phyloP scores from a whole-genome alignment of 2,888 invertebrate species.

The Cerastis leucographa region DNA sequence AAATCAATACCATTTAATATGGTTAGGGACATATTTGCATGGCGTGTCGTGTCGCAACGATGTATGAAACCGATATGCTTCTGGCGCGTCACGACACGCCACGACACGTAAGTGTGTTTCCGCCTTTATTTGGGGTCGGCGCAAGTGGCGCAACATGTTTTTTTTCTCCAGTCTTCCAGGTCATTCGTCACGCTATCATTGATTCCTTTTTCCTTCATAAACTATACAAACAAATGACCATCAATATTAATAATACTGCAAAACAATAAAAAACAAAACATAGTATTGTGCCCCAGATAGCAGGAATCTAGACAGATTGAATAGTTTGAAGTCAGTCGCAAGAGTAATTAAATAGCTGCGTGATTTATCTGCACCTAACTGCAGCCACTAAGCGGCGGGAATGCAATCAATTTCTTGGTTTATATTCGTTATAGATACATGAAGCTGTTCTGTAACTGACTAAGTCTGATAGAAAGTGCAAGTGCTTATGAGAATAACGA shows the following conservation, averaged over 20 bases:
- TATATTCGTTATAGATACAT: conserved; percentile 7
- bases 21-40: no score
- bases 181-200: no score
- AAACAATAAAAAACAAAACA: conserved; percentile 5
- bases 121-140: no score
- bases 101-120: no score
- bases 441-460: not conserved
- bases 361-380: conserved; percentile 41
- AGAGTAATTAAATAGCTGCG: conserved; percentile 45
- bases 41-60: no score
- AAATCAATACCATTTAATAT: no score
- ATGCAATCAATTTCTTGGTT: conserved; percentile 37
- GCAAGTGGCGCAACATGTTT: no score
- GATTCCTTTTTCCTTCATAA: no score
- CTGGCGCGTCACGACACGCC: no score
- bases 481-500: not conserved
- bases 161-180: no score
- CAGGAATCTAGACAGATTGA: conserved; percentile 21
- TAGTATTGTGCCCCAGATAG: conserved; percentile 31
- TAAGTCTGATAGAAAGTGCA: not conserved
- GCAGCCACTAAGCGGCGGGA: conserved; percentile 14
- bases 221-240: not conserved
- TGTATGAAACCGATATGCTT: no score
- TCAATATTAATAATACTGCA: not conserved
- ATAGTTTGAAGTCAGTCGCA: conserved; percentile 18